phyloP scores from a whole-genome alignment of 2,888 invertebrate genomes.

The Cheiracanthium punctorium region DNA sequence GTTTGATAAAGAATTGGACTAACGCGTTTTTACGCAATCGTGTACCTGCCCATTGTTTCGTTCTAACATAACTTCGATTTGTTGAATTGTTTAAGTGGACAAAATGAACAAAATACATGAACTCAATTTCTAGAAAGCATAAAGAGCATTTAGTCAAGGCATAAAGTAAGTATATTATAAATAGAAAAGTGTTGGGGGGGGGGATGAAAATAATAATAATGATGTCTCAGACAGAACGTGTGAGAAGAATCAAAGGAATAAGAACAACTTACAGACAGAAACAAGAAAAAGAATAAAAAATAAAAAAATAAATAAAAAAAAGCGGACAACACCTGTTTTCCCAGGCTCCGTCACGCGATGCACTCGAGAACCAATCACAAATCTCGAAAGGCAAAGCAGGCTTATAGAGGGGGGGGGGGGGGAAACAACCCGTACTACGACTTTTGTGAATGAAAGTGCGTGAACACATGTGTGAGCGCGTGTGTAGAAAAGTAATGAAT shows the following conservation, averaged over 20 bases:
- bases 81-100: too few relatives aligned
- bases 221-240: not conserved
- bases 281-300: not conserved
- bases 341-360: slow-evolving; percentile 70
- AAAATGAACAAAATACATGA: too few relatives aligned
- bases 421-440: slow-evolving; percentile 50
- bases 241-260: slow-evolving; percentile 6
- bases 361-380: slow-evolving; percentile 49
- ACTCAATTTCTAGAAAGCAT: too few relatives aligned
- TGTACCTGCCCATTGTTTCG: too few relatives aligned
- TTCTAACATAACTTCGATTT: too few relatives aligned
- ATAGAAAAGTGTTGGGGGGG: not conserved
- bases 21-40: too few relatives aligned
- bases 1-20: too few relatives aligned
- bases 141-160: too few relatives aligned
- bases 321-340: slow-evolving; percentile 68
- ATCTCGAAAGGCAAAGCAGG: not conserved
- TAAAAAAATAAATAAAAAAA: slow-evolving; percentile 26
- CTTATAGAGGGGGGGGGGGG: not conserved
- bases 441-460: slow-evolving; percentile 65
- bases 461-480: slow-evolving; percentile 59
- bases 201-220: not conserved
- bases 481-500: slow-evolving; percentile 65
- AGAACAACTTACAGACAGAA: not conserved
- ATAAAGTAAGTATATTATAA: too few relatives aligned